phyloP scores from a whole-genome alignment of 2,113 vertebrate species.

The Alligator sinensis region DNA sequence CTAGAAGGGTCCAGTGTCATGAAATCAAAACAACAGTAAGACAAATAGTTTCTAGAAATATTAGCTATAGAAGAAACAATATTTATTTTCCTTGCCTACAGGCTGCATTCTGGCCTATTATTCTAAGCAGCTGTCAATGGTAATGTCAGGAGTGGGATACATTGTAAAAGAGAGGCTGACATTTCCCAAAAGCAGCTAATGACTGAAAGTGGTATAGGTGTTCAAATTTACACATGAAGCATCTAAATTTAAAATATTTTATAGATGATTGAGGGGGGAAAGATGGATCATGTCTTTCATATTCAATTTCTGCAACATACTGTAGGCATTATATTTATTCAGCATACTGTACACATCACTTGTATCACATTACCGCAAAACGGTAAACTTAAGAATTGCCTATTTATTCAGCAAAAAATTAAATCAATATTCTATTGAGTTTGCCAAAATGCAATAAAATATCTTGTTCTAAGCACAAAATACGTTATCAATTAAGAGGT shows the following conservation, averaged over 20 bases:
- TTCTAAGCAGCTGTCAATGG: not conserved
- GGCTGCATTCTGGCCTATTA: not conserved
- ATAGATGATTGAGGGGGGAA: not conserved
- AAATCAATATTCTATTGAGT: not conserved
- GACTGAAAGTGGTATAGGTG: not conserved
- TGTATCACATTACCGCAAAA: fast-evolving
- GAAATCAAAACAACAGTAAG: fast-evolving
- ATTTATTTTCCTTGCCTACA: not conserved
- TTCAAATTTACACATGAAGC: not conserved
- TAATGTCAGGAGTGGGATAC: not conserved
- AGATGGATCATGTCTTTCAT: not conserved
- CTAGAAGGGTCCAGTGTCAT: not conserved
- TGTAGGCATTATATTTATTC: not conserved
- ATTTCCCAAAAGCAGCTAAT: not conserved
- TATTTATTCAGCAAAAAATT: not conserved
- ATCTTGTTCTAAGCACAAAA: not conserved
- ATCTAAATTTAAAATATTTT: not conserved
- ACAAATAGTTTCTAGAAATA: not conserved
- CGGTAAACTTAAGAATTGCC: not conserved
- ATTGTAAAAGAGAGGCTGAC: fast-evolving
- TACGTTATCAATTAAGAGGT: not conserved
- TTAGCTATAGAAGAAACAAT: not conserved
- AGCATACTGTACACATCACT: not conserved
- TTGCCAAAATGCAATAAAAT: not conserved
- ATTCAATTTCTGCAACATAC: not conserved